Base-by-base conservation (phyloP, 2,113 vertebrate genomes). In the Triplophysa tibetana region DNA sequence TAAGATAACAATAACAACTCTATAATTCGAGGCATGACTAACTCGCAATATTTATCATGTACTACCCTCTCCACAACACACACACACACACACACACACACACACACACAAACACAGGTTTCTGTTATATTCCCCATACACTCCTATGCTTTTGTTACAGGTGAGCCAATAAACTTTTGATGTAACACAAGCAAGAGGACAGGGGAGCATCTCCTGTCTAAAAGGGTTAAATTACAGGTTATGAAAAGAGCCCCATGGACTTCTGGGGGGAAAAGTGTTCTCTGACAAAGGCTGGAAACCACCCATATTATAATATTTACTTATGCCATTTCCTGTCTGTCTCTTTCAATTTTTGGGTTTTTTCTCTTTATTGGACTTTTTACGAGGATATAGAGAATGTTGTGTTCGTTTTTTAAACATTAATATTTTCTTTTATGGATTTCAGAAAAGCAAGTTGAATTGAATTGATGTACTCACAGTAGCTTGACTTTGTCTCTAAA, bases 271-370 rank as follows among this genome's bases (percentile, higher is more conserved):
- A 29, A 45, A 61, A 45, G 72, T 48, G 41, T 48, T 75, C 23
- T 4, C 56, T 60, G 72, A 75, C 70, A 74, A 74, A 73, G 38
- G 43, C 21, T 23, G 13, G 43, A 23, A 77, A 29, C 61, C 61
- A 21, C 23, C 45, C 45, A 76, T 11, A 52, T 77, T 66, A 77
- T 65, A 77, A 52, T 77, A 77, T 77, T 65, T 65, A 77, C 62
- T 75, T n/a, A 12, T 75, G 70, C 4, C 58, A 52, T 74, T 61
- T 74, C 14, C 38, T 41, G 41, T 75, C 58, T 50, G 62, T 65
- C 48, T 7, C 45, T 33, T 54, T 65, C 19, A 21, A 17, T 16
- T 48, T 50, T 17, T n/a, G n/a, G n/a, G 29, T 5, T 33, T 29
- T 64, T 76, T 26, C 24, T n/a, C 23, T 21, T 63, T 64, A 8